Base-by-base conservation (phyloP, 64 coral and sea anemone genomes). In the Pocillopora verrucosa region DNA sequence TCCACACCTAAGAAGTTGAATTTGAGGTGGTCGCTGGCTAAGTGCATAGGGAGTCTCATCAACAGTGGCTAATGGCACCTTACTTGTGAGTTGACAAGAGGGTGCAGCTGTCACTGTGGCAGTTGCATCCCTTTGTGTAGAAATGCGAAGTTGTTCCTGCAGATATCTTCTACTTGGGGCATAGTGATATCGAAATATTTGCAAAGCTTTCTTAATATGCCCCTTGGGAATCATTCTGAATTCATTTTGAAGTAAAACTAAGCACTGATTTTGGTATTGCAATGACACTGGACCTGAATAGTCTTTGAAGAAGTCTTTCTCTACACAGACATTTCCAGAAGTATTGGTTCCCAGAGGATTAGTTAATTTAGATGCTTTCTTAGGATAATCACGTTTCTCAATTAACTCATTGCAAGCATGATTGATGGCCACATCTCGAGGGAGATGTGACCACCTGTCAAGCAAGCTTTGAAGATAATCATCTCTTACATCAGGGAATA, bases 401-500 rank as follows among this genome's bases (percentile, higher is more conserved):
- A 97, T 57, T 1, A 97, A 63, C 12, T 86, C 56, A 75, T 93
- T 84, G 36, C 95, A 97, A 38, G 88, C 92, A 59, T 83, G 83
- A 51, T 91, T 87, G 9, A 97, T 34, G 6, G 90, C 80, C n/a
- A 59, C 77, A 13, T 30, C 15, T 2, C 26, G 16, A 5, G 70
- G 84, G 64, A 93, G 61, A 72, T 60, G 58, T 13, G 77, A 78
- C 76, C 89, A 97, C n/a, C 37, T 83, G 9, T 61, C 75, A 35
- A 84, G 68, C 51, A 97, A 34, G 9, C 82, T 58, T 25, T 84
- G 86, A 19, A 97, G 88, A 82, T 90, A 93, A 36, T 72, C 60
- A 20, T 93, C 88, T 15, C 93, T 86, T 45, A 91, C 88, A 84
- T 97, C 88, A 19, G 91, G 92, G 79, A 97, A 97, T 15, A 94